Evolutionary conservation across 2,888 invertebrate genomes (phyloP).

Genomic region (Harpalus rubripes): DNA sequence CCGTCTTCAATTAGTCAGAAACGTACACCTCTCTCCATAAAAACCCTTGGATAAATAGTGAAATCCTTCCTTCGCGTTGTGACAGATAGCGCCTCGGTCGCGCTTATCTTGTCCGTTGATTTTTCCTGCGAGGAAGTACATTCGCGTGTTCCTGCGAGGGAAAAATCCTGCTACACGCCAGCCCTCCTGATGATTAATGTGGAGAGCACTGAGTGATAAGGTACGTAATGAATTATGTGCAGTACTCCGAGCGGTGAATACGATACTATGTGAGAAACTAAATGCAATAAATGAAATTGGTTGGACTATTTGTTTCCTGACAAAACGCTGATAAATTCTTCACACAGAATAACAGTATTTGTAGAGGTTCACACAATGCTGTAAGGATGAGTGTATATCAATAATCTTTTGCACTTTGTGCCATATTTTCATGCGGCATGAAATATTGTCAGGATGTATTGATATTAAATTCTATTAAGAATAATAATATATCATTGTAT

Average conservation of each 20-base stretch:
- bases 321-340: conserved; percentile 35
- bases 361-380: background rate
- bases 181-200: conserved; percentile 36
- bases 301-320: conserved; percentile 34
- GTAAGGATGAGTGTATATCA: background rate
- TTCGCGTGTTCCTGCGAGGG: conserved; percentile 74
- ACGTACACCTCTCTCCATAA: conserved; percentile 48
- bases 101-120: conserved; percentile 75
- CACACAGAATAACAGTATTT: background rate
- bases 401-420: background rate
- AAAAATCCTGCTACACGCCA: conserved; percentile 74
- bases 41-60: conserved; percentile 47
- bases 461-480: too few relatives aligned
- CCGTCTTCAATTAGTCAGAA: conserved; percentile 55
- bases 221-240: conserved; percentile 59
- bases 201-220: conserved; percentile 54
- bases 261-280: conserved; percentile 26
- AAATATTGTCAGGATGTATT: too few relatives aligned
- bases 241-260: conserved; percentile 22
- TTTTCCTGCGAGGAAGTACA: conserved; percentile 75
- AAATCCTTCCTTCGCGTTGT: conserved; percentile 12
- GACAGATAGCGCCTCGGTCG: conserved; percentile 45
- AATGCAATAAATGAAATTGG: conserved; percentile 40
- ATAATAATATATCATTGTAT: too few relatives aligned
- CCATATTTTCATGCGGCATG: background rate